These are phyloP conservation scores for Hylaea fasciaria DNA, from an alignment of 2,888 invertebrate genomes.

Conservation along the genomic window DNA sequence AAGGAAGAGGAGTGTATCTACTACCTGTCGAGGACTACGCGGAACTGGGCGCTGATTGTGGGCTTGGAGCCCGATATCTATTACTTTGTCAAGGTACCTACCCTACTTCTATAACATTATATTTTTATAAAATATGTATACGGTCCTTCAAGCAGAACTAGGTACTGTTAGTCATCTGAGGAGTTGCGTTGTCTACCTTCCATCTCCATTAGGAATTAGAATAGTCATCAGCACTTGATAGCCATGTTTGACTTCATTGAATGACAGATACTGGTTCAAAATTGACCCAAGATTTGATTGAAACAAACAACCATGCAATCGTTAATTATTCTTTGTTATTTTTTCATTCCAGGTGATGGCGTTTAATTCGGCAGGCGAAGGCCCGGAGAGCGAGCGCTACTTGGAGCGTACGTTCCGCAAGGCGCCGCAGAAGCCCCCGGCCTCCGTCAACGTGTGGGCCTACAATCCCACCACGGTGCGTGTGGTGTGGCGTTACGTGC, in stretches of 20 bases:
- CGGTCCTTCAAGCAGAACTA: too few relatives aligned
- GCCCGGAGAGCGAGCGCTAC: conserved; percentile 96
- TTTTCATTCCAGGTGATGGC: conserved; percentile 90
- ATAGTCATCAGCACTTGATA: too few relatives aligned
- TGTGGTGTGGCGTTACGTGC: conserved; percentile 97
- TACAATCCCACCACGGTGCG: conserved; percentile 94
- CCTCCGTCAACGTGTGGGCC: conserved; percentile 93
- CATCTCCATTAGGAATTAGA: too few relatives aligned
- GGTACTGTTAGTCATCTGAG: too few relatives aligned
- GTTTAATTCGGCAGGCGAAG: conserved; percentile 97
- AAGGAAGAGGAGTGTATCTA: conserved; percentile 92
- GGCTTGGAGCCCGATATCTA: conserved; percentile 96
- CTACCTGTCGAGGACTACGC: conserved; percentile 92
- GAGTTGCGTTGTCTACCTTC: too few relatives aligned
- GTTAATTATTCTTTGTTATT: not conserved
- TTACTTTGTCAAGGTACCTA: conserved; percentile 95
- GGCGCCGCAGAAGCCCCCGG: conserved; percentile 97
- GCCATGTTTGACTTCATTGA: too few relatives aligned
- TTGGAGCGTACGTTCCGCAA: conserved; percentile 94
- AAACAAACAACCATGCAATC: not conserved
- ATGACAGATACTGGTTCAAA: too few relatives aligned
- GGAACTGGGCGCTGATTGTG: conserved; percentile 95
- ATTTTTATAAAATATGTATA: not conserved
- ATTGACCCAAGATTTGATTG: too few relatives aligned
- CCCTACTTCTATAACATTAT: too few relatives aligned